Evolutionary conservation across 2,888 invertebrate species (phyloP).

Genomic region (Trichacis sp.): DNA sequence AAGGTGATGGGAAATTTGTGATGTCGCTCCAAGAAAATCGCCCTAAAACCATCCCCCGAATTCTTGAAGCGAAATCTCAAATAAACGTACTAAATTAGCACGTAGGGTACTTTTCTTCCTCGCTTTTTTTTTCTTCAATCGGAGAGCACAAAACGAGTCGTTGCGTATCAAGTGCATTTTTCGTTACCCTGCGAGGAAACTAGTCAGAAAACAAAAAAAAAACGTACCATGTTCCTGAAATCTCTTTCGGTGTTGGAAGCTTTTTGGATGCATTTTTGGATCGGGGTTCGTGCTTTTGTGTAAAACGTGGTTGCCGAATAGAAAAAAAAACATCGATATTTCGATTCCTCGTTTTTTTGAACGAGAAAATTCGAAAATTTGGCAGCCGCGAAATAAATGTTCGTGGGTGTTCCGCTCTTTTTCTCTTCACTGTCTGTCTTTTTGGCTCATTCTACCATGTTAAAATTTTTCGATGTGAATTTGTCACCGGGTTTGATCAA

Average conservation of each 20-base stretch:
- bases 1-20: constrained; percentile 58
- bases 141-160: constrained; percentile 24
- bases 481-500: too few relatives aligned
- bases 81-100: constrained; percentile 36
- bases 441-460: neutral
- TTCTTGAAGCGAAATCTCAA: constrained; percentile 32
- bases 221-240: constrained; percentile 35
- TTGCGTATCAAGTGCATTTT: constrained; percentile 41
- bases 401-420: neutral
- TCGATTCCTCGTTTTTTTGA: neutral
- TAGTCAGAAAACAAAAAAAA: constrained; percentile 41
- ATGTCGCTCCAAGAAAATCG: constrained; percentile 44
- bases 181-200: constrained; percentile 37
- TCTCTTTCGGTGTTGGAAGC: constrained; percentile 38
- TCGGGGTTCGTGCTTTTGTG: constrained; percentile 42
- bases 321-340: neutral
- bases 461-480: neutral
- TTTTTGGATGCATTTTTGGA: constrained; percentile 53
- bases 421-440: neutral
- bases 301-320: constrained; percentile 28
- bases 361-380: too few relatives aligned
- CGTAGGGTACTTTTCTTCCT: constrained; percentile 35
- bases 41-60: constrained; percentile 10
- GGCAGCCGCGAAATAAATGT: neutral
- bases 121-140: constrained; percentile 25